Evolutionary conservation across 2,888 invertebrate genomes (phyloP).

Genomic region (Sturmia bella): DNA sequence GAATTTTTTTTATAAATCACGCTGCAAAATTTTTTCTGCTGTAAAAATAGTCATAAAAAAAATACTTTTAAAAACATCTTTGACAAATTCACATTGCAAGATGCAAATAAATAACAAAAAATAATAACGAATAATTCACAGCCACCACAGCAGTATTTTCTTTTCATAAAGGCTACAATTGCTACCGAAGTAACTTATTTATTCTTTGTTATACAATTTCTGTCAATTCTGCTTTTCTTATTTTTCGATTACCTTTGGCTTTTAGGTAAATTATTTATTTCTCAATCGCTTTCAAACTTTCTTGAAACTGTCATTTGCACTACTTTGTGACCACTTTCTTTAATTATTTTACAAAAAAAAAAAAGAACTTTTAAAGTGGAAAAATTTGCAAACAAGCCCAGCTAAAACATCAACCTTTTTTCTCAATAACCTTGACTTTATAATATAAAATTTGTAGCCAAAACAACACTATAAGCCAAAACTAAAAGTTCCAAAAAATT

Average conservation of each 20-base stretch:
- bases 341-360: conserved; percentile 13
- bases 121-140: no score
- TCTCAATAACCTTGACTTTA: conserved; percentile 64
- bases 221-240: not conserved
- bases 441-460: conserved; percentile 54
- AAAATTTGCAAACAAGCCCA: conserved; percentile 17
- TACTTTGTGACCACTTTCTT: conserved; percentile 17
- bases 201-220: no score
- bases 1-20: no score
- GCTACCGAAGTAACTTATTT: no score
- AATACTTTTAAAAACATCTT: no score
- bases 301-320: conserved; percentile 9
- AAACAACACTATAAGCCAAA: conserved; percentile 42
- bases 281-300: not conserved
- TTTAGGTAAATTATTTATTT: conserved; percentile 5
- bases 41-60: no score
- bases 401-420: conserved; percentile 24
- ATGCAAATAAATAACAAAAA: no score
- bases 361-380: not conserved
- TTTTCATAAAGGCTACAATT: no score
- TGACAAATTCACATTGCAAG: no score
- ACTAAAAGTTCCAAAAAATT: conserved; percentile 36
- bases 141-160: no score
- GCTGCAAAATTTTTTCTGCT: no score
- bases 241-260: not conserved